Percentiles rank a stretch among this genome's conserved stretches.
phyloP scores from a whole-genome alignment of 2,888 invertebrate genomes.

The Buathra laborator region DNA sequence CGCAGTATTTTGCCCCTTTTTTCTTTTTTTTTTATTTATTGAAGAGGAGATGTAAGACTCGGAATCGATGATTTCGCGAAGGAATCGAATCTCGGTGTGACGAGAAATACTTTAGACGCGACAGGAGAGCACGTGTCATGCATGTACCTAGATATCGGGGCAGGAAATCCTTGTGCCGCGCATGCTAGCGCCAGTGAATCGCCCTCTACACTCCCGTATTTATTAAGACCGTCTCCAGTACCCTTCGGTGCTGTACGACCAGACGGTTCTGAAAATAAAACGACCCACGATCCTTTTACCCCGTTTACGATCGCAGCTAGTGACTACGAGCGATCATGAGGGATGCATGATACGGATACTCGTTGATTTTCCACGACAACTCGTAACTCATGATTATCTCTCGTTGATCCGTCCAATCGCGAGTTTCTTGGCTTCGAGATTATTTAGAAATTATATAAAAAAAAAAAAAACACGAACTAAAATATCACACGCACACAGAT shows the following conservation, averaged over 20 bases:
- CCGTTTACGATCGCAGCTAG: not conserved
- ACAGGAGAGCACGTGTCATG: conserved; percentile 69
- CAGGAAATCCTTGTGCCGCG: conserved; percentile 83
- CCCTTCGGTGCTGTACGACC: conserved; percentile 84
- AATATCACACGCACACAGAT: conserved; percentile 14
- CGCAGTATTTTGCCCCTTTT: not conserved
- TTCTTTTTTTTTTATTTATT: not conserved
- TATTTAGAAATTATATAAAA: not conserved
- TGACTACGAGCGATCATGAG: not conserved
- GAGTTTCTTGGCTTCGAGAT: not conserved
- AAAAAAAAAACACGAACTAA: conserved; percentile 35
- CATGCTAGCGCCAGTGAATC: conserved; percentile 82
- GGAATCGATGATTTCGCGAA: not conserved
- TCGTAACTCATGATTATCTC: no score
- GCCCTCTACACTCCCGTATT: conserved; percentile 81
- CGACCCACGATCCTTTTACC: conserved; percentile 51
- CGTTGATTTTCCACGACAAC: not conserved
- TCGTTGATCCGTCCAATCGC: not conserved
- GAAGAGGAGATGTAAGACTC: not conserved
- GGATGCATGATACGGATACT: conserved; percentile 14
- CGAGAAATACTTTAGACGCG: not conserved
- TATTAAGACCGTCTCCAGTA: conserved; percentile 85
- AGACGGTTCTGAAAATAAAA: conserved; percentile 84
- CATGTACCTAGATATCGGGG: conserved; percentile 83
- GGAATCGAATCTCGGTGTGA: not conserved